These are phyloP conservation scores for Drosophila ohnishii DNA, from an alignment of 1,140 invertebrate genomes.

Conservation along the genomic window DNA sequence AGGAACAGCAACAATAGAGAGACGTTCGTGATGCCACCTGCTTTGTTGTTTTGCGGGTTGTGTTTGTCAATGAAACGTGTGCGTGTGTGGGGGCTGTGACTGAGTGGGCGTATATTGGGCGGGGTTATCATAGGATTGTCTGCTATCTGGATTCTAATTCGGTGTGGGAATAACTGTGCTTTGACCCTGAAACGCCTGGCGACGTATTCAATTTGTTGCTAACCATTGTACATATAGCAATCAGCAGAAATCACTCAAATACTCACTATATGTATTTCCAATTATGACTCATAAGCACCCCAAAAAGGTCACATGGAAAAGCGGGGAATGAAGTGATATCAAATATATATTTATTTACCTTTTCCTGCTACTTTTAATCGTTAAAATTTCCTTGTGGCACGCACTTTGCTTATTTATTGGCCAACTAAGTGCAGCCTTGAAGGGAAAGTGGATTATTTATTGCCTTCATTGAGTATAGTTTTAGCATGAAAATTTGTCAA, in stretches of 20 bases:
- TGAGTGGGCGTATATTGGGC: constrained; percentile 4
- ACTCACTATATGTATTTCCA: background rate
- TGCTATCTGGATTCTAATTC: constrained; percentile 34
- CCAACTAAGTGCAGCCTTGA: background rate
- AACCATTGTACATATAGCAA: background rate
- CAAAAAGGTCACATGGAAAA: constrained; percentile 17
- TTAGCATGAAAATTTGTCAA: constrained; percentile 12
- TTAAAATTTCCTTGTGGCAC: constrained; percentile 22
- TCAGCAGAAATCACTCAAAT: background rate
- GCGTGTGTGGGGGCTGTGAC: background rate
- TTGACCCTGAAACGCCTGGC: constrained; percentile 31
- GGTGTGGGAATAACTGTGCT: constrained; percentile 26
- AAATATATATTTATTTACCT: constrained; percentile 11
- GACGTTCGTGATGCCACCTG: constrained; percentile 6
- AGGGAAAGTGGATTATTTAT: constrained; percentile 32
- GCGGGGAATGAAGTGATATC: background rate
- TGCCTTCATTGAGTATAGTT: constrained; percentile 4
- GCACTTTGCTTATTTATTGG: constrained; percentile 30
- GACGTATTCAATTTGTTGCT: constrained; percentile 20
- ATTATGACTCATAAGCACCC: constrained; percentile 38
- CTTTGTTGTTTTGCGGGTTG: constrained; percentile 11
- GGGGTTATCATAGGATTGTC: constrained; percentile 28
- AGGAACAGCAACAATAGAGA: constrained; percentile 7
- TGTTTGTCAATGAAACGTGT: constrained; percentile 33
- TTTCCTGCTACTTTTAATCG: constrained; percentile 10